Conservation (phyloP, 1,140 invertebrate genomes). For the Zaprionus taronus region DNA sequence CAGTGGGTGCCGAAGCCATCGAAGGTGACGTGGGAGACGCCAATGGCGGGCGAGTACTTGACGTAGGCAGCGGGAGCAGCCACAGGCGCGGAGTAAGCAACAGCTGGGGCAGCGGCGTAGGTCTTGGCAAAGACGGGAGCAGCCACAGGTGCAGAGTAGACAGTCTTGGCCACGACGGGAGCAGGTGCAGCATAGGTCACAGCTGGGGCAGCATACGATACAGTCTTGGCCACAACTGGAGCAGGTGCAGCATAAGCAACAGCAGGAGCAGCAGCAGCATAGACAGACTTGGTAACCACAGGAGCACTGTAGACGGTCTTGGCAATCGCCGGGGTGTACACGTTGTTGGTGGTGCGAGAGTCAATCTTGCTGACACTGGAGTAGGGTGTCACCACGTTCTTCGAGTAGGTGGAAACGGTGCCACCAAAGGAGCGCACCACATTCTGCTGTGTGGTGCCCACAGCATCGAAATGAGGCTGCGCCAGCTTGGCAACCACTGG, state of each 20-base stretch:
- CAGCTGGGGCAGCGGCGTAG: conserved; percentile 71
- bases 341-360: conserved; percentile 87
- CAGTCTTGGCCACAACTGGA: conserved; percentile 84
- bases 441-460: conserved; percentile 86
- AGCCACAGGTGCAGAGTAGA: conserved; percentile 53
- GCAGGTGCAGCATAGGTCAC: conserved; percentile 63
- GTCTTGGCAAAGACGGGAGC: conserved; percentile 51
- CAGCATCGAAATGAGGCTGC: conserved; percentile 84
- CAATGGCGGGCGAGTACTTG: conserved; percentile 85
- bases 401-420: conserved; percentile 87
- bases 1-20: conserved; percentile 85
- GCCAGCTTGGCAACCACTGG: conserved; percentile 81
- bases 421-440: conserved; percentile 86
- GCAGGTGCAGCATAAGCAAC: conserved; percentile 85
- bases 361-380: conserved; percentile 88
- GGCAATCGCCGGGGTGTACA: conserved; percentile 66
- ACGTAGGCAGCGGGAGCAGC: conserved; percentile 78
- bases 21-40: conserved; percentile 86
- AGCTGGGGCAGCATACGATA: conserved; percentile 65
- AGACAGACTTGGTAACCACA: conserved; percentile 62
- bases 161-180: conserved; percentile 60
- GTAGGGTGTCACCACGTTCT: conserved; percentile 87
- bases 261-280: conserved; percentile 78
- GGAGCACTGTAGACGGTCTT: conserved; percentile 82
- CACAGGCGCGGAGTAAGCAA: conserved; percentile 69